phyloP scores from a whole-genome alignment of 2,113 vertebrate genomes.

The Pelobates fuscus region DNA sequence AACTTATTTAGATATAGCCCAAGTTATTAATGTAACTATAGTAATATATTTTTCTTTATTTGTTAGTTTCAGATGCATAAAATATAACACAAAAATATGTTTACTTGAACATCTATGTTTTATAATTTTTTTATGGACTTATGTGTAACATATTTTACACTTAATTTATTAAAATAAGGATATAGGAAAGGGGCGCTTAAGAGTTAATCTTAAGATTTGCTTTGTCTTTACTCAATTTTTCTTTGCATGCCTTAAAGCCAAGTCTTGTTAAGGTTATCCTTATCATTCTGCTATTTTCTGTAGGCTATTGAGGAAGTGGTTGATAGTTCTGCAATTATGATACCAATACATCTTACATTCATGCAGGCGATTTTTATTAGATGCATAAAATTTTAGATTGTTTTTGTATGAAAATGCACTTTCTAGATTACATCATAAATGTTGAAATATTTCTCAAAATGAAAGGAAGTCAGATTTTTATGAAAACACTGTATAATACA shows the following conservation, averaged over 20 bases:
- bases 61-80: too few species aligned
- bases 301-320: constrained; percentile 46
- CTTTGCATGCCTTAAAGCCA: constrained; percentile 14
- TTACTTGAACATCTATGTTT: too few species aligned
- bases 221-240: constrained; percentile 23
- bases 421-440: constrained; percentile 52
- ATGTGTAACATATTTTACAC: too few species aligned
- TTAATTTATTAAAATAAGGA: too few species aligned
- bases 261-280: constrained; percentile 31
- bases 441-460: constrained; percentile 50
- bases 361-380: constrained; percentile 50
- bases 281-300: constrained; percentile 35
- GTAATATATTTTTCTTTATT: too few species aligned
- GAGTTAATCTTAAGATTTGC: not conserved
- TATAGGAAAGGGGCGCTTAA: too few species aligned
- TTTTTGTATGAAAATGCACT: constrained; percentile 52
- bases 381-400: constrained; percentile 53
- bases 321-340: constrained; percentile 52
- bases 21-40: too few species aligned
- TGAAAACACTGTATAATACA: constrained; percentile 25
- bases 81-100: too few species aligned
- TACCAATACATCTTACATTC: constrained; percentile 49
- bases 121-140: too few species aligned
- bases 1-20: too few species aligned
- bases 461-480: constrained; percentile 46